phyloP scores from a whole-genome alignment of 2,797 vertebrate species.

The Pitangus sulphuratus region DNA sequence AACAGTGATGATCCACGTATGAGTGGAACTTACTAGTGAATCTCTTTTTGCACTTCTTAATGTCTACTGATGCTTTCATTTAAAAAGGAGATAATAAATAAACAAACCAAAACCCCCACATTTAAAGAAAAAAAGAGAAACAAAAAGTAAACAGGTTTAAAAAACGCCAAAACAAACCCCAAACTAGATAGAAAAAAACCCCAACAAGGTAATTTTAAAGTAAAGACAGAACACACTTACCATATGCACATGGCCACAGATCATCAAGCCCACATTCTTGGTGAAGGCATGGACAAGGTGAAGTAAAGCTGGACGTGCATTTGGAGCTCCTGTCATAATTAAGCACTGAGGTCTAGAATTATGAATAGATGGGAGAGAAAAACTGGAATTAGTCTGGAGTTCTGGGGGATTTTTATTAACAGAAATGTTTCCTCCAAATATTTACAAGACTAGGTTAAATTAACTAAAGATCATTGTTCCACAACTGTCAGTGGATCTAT shows the following conservation, averaged over 20 bases:
- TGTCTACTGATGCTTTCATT: not conserved
- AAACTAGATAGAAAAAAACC: not conserved
- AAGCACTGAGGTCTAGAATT: constrained; percentile 92
- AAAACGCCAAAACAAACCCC: accelerated
- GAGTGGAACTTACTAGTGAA: not conserved
- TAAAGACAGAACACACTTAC: constrained; percentile 75
- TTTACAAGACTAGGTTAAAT: not conserved
- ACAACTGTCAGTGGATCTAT: not conserved
- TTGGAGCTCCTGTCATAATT: constrained; percentile 96
- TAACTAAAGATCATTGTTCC: not conserved
- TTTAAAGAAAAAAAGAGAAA: not conserved
- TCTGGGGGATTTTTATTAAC: accelerated
- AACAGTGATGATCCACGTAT: not conserved
- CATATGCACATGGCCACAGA: constrained; percentile 93
- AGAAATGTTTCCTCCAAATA: not conserved
- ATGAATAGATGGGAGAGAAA: not conserved
- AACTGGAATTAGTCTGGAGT: not conserved
- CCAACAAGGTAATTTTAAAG: not conserved
- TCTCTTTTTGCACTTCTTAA: not conserved
- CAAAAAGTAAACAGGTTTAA: not conserved
- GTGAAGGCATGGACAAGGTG: constrained; percentile 95
- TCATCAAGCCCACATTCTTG: constrained; percentile 96
- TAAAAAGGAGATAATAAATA: not conserved
- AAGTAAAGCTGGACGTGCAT: constrained; percentile 91
- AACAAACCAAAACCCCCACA: accelerated